Conservation (phyloP, 2,888 invertebrate species). For the Rhamphomyia laevipes region DNA sequence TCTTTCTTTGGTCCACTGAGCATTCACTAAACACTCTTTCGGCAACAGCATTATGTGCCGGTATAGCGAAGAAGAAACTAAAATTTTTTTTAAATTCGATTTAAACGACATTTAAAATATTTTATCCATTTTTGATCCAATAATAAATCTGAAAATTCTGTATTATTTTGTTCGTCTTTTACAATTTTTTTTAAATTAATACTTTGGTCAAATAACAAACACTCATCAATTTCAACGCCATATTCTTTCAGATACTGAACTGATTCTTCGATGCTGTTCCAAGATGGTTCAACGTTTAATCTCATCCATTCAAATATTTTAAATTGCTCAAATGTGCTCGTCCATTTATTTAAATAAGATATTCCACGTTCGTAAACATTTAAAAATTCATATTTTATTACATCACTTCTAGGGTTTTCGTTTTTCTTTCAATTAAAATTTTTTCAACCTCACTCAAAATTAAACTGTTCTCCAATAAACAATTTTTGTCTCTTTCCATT, state of each 20-base stretch:
- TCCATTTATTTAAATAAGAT: not conserved
- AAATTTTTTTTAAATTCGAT: not conserved
- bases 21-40: not conserved
- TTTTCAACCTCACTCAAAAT: not conserved
- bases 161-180: not conserved
- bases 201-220: not conserved
- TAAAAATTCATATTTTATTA: not conserved
- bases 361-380: not conserved
- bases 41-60: not conserved
- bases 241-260: not conserved
- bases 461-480: not conserved
- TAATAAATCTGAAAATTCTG: not conserved
- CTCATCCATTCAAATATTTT: not conserved
- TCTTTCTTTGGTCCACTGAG: not conserved
- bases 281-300: not conserved
- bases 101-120: not conserved
- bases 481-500: conserved; percentile 1
- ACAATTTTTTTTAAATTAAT: not conserved
- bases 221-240: not conserved
- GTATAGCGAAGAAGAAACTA: not conserved
- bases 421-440: not conserved
- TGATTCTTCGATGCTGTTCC: not conserved
- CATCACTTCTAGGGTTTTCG: not conserved
- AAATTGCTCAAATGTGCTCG: not conserved
- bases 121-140: not conserved